Evolutionary conservation across 2,888 invertebrate species (phyloP), one percentile per base, ranked within the genome.

Genomic region (Eristalis pertinax): DNA sequence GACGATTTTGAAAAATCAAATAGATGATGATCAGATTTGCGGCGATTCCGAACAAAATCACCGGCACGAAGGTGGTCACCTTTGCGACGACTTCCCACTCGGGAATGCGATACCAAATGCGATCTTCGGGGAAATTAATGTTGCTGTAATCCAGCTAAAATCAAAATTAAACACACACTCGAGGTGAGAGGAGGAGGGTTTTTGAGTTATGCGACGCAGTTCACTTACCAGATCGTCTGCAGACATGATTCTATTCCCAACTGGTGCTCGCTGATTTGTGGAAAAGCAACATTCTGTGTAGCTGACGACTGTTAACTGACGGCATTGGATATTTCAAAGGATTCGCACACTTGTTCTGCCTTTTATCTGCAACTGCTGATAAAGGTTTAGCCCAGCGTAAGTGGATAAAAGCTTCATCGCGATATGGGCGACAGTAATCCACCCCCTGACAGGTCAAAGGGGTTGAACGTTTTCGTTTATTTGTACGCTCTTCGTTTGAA

Each of bases 11-110:
- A 4, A 94, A 89, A 24, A 97, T 94, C 10, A 96, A 94, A 88
- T 94, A 93, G 13, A 97, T 93, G 29, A 97, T 94, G 1, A 95
- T 92, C 4, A 94, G 92, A 91, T 97, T 97, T 3, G 95, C 95
- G 84, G 95, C 93, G 38, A 96, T 93, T 2, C 97, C 97, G 70
- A 94, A 92, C 4, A 95, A 77, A 4, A 96, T 95, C 0, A 97
- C 92, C 0, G 95, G 94, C 1, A 95, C 86, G 92, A 96, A 95
- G 0, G 94, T 93, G 1, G 94, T 91, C 0, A 95, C 93, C 92
- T 96, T 96, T 67, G 95, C 89, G 0, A 94, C 93, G 0, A 96
- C 94, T 91, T 96, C 95, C 89, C 93, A 93, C 0, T 93, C 89
- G 13, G 95, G 94, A 77, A 95, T 94, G 8, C 95, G 93, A 69